A percentile compares a stretch with the other conserved stretches of the same genome.
phyloP scores from a whole-genome alignment of 2,113 vertebrate species.

The Tupaia chinensis region DNA sequence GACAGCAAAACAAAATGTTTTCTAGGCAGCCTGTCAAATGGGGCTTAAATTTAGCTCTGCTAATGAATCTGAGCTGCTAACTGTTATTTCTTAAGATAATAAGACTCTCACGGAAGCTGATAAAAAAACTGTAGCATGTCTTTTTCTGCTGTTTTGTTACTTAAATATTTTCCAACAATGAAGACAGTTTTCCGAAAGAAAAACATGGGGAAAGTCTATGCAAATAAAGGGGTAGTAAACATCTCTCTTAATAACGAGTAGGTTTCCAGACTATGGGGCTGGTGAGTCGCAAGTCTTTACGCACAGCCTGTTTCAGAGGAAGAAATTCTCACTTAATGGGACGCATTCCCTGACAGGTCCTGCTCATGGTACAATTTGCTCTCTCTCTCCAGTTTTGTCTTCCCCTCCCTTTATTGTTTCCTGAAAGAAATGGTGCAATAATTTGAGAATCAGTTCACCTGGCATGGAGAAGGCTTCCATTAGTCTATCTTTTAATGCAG shows the following conservation, averaged over 20 bases:
- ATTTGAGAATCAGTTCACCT: slow-evolving; percentile 53
- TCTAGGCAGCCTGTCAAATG: slow-evolving; percentile 85
- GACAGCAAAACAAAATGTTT: slow-evolving; percentile 93
- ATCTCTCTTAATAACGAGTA: slow-evolving; percentile 56
- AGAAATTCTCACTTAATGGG: not conserved
- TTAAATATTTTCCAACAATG: slow-evolving; percentile 80
- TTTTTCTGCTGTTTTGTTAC: slow-evolving; percentile 81
- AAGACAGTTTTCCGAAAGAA: slow-evolving; percentile 73
- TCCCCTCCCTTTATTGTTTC: not conserved
- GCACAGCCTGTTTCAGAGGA: not conserved
- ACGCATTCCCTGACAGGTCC: not conserved
- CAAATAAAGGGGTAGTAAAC: slow-evolving; percentile 49
- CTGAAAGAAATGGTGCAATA: not conserved
- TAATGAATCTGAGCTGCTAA: slow-evolving; percentile 87
- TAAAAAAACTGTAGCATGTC: slow-evolving; percentile 77
- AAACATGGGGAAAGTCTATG: slow-evolving; percentile 59
- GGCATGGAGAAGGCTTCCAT: slow-evolving; percentile 46
- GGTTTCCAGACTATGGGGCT: not conserved
- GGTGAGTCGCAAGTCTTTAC: not conserved
- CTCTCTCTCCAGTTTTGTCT: not conserved
- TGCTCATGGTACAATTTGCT: slow-evolving; percentile 9
- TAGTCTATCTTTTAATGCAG: not conserved
- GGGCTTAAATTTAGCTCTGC: slow-evolving; percentile 86
- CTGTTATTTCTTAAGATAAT: slow-evolving; percentile 84
- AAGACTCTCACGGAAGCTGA: slow-evolving; percentile 74